Base-by-base conservation (phyloP, 2,888 invertebrate genomes). In the Xanthia icteritia region DNA sequence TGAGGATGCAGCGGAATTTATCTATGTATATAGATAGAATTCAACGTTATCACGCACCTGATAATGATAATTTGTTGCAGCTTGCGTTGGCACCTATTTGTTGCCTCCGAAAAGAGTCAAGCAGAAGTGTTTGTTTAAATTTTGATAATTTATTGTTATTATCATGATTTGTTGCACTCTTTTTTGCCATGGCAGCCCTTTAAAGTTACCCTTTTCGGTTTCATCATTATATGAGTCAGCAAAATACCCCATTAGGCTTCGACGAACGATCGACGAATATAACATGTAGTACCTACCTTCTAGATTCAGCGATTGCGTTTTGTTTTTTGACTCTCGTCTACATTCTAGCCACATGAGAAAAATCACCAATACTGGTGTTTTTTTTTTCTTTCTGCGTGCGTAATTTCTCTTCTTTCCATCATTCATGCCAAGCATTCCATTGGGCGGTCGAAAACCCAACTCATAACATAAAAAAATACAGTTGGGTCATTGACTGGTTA, bases 121-220 rank as follows among this genome's bases (percentile, higher is more conserved):
- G 6, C 66, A 20, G 42, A 42, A 61, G 9, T 54, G 17, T 56
- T 1, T 54, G 31, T 1, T 5, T 23, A 3, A 20, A 69, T 42
- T n/a, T 15, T 15, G n/a, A 42, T 31, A 20, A 13, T 73, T 17
- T 73, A 4, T 23, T 71, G 1, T 51, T 11, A 5, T 17, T 71
- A 2, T 27, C 0, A 39, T 60, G 17, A 56, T 11, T 72, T 71
- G 31, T 42, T 56, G 39, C 11, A 31, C n/a, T 31, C 2, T 39
- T 45, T 31, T 63, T 72, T 72, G 5, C n/a, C n/a, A 80, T 80
- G 63, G 73, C 48, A 80, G 56, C 72, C 70, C 61, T 79, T 39
- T 15, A 39, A 0, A 45, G 27, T 36, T 48, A 56, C 79, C 63
- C 80, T 71, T 31, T 60, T 45, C 3, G n/a, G 20, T 48, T 39